Evolutionary conservation across 2,113 vertebrate genomes (phyloP), one percentile per base, ranked within the genome.

Genomic region (Brachirus orientalis): DNA sequence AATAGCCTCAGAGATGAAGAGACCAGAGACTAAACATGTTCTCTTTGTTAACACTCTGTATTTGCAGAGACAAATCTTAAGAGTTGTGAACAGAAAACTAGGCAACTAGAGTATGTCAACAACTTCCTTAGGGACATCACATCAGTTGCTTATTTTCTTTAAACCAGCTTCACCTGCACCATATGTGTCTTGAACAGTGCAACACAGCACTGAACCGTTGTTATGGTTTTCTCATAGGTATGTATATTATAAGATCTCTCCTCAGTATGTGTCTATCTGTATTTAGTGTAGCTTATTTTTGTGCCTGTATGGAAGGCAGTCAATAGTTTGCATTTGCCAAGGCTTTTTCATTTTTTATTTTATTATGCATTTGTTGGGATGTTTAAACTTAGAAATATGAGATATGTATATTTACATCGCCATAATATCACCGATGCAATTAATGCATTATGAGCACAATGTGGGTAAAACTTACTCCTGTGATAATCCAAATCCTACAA

Each of bases 201-300:
- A 58, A n/a, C 10, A 13, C n/a, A 44, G 35, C 69, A 58, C n/a
- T 35, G 35, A 53, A 4, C 4, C 3, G 17, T 72, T 69, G 55
- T 80, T 67, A 38, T 33, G 47, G 44, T 44, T 82, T 48, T 69
- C 48, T 75, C 59, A 53, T 67, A n/a, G 70, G 46, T 64, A n/a
- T n/a, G n/a, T n/a, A n/a, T n/a, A 51, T 54, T 60, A 18, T 76
- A 67, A 9, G 10, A 20, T 52, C 16, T 53, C 72, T 46, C 36
- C 58, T 67, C 69, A 72, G 18, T 51, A 19, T 41, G n/a, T n/a
- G n/a, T n/a, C n/a, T n/a, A n/a, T n/a, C n/a, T n/a, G n/a, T n/a
- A n/a, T n/a, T n/a, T n/a, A n/a, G n/a, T n/a, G n/a, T n/a, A n/a
- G n/a, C n/a, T n/a, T n/a, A n/a, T n/a, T n/a, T n/a, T n/a, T n/a